phyloP scores from a whole-genome alignment of 2,888 invertebrate genomes.

The Protophormia terraenovae region DNA sequence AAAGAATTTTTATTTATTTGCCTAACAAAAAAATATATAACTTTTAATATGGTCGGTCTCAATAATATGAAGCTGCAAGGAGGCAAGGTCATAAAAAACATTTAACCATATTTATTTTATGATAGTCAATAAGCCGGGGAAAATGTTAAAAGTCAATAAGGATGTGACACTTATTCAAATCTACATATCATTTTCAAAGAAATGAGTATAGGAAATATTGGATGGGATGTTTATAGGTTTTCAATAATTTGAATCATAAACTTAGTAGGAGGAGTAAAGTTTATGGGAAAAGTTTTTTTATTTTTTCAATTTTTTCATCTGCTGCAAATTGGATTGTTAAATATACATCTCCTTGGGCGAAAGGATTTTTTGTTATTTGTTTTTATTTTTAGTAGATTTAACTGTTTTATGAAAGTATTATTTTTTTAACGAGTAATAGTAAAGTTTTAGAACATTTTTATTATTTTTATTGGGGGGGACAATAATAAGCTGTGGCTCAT shows the following conservation, averaged over 20 bases:
- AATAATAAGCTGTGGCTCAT: background rate
- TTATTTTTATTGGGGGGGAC: background rate
- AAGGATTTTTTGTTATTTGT: background rate
- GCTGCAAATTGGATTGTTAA: background rate
- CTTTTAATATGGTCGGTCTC: background rate
- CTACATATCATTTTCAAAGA: background rate
- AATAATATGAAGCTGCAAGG: background rate
- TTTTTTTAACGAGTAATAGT: background rate
- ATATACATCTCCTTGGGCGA: background rate
- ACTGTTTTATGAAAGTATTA: background rate
- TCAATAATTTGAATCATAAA: constrained; percentile 4
- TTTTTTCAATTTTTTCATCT: background rate
- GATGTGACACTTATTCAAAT: constrained; percentile 15
- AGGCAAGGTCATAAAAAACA: background rate
- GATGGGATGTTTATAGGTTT: background rate
- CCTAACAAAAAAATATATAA: background rate
- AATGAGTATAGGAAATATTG: background rate
- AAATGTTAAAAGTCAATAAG: constrained; percentile 10
- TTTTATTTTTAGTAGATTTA: background rate
- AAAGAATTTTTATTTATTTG: constrained; percentile 11
- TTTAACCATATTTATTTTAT: constrained; percentile 45
- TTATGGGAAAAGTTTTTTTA: background rate
- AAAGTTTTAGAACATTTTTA: background rate
- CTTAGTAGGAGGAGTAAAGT: background rate
- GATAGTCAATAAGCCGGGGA: background rate